Conservation (phyloP, 2,888 invertebrate species). For the Micoletzkya japonica region DNA sequence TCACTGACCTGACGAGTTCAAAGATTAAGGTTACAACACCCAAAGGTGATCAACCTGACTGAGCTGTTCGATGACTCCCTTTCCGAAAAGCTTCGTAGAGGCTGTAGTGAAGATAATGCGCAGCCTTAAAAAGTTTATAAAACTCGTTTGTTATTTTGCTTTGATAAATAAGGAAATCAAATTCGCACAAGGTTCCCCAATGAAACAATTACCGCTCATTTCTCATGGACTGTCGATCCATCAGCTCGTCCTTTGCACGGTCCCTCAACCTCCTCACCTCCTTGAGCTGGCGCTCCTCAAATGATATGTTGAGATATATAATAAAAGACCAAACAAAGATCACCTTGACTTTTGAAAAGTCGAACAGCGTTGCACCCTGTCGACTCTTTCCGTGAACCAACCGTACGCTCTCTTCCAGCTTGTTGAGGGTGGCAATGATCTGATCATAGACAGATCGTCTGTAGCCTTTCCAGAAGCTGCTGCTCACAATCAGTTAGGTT, state of each 20-base stretch:
- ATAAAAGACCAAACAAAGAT: neutral
- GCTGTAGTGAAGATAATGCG: slow-evolving; percentile 36
- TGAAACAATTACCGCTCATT: slow-evolving; percentile 30
- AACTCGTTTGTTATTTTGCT: neutral
- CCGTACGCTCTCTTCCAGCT: neutral
- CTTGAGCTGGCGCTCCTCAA: slow-evolving; percentile 29
- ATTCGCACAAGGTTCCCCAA: neutral
- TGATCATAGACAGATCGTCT: no score
- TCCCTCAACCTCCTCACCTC: slow-evolving; percentile 31
- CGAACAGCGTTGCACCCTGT: slow-evolving; percentile 18
- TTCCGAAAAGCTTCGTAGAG: slow-evolving; percentile 37
- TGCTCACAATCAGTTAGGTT: neutral
- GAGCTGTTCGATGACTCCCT: slow-evolving; percentile 41
- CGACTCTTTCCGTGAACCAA: neutral
- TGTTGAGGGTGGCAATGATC: no score
- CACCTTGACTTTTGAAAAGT: slow-evolving; percentile 21
- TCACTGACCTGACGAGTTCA: slow-evolving; percentile 8
- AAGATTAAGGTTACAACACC: neutral
- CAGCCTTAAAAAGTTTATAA: slow-evolving; percentile 31
- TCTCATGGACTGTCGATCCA: slow-evolving; percentile 31
- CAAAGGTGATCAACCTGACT: slow-evolving; percentile 32
- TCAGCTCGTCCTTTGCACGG: slow-evolving; percentile 26
- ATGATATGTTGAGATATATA: neutral
- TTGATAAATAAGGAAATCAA: neutral
- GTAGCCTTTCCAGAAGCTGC: neutral